Evolutionary conservation across 2,113 vertebrate species (phyloP).

Genomic region (Leptocoma aspasia): DNA sequence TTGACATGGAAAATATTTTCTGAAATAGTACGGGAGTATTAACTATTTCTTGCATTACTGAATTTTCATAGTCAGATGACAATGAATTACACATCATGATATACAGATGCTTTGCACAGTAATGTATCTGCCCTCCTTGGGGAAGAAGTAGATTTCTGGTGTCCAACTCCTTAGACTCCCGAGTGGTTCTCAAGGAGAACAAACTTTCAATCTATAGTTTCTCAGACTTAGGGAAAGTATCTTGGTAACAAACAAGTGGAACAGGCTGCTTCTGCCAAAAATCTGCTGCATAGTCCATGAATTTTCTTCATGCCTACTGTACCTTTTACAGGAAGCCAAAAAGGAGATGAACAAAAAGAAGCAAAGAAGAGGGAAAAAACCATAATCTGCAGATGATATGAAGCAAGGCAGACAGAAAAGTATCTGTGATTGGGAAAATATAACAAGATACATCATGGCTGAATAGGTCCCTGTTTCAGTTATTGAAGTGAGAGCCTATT

Average conservation of each 20-base stretch:
- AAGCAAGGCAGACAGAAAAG: not conserved
- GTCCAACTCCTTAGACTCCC: not conserved
- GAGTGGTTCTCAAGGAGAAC: fast-evolving
- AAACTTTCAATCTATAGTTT: not conserved
- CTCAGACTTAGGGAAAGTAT: not conserved
- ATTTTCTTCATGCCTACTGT: not conserved
- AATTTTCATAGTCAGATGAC: not conserved
- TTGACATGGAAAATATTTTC: not conserved
- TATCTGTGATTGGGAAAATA: not conserved
- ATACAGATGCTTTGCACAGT: not conserved
- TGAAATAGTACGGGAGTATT: not conserved
- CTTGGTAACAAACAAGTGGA: not conserved
- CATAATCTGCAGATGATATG: not conserved
- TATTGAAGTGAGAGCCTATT: not conserved
- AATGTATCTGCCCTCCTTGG: not conserved
- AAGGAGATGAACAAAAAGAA: not conserved
- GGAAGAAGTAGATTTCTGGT: not conserved
- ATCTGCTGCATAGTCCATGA: not conserved
- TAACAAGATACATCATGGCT: not conserved
- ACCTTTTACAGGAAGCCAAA: not conserved
- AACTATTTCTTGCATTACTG: not conserved
- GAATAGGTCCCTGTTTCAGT: not conserved
- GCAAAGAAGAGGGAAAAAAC: not conserved
- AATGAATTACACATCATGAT: not conserved
- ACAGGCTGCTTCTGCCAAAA: not conserved